Conservation (phyloP, 1,140 invertebrate species). For the Dreissena rostriformis region DNA sequence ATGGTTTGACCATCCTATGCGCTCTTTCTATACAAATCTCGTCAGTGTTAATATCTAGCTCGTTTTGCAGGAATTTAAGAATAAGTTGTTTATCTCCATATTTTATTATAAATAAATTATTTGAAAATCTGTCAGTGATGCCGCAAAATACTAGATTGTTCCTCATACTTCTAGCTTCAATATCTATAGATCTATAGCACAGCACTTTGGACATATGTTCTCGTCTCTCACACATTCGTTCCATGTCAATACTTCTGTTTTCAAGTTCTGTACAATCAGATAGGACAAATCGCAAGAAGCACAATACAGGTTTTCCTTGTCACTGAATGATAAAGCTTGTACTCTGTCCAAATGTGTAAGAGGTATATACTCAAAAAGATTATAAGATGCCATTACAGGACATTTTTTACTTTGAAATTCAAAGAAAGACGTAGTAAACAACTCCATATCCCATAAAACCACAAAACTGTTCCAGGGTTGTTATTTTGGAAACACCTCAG, state of each 20-base stretch:
- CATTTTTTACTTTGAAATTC: background rate
- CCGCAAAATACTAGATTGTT: conserved; percentile 39
- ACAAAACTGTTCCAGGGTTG: too few species aligned
- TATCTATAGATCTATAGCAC: conserved; percentile 33
- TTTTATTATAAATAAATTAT: too few species aligned
- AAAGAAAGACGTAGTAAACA: background rate
- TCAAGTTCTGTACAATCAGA: conserved; percentile 6
- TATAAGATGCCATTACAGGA: background rate
- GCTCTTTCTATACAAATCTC: conserved; percentile 32
- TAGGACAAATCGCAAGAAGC: too few species aligned
- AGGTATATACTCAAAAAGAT: too few species aligned
- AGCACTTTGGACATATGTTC: conserved; percentile 6
- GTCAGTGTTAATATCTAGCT: conserved; percentile 15
- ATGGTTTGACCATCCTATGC: background rate
- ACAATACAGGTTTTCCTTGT: too few species aligned
- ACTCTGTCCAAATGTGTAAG: too few species aligned
- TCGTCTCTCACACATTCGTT: background rate
- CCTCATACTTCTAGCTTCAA: conserved; percentile 33
- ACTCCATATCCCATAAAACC: too few species aligned
- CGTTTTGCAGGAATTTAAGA: conserved; percentile 16
- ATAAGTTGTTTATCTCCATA: background rate
- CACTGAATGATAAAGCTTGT: too few species aligned
- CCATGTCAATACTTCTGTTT: background rate
- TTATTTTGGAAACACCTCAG: too few species aligned
- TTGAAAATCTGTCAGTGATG: conserved; percentile 7